These are phyloP conservation scores for Sminthurides bifidus DNA, from an alignment of 1,140 invertebrate genomes.

Conservation along the genomic window DNA sequence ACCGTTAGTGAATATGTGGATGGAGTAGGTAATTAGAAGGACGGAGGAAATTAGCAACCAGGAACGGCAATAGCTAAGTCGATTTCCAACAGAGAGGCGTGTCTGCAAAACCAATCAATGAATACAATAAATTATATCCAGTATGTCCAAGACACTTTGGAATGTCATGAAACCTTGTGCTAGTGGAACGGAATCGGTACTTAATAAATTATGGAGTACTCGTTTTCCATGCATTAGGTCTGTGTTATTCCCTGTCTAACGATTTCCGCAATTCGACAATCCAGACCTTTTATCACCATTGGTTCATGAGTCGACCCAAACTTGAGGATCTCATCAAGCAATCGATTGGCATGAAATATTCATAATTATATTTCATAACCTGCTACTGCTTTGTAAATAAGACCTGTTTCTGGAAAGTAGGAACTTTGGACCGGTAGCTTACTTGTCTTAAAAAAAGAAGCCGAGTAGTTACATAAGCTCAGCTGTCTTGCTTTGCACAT, in stretches of 20 bases:
- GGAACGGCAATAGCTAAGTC: constrained; percentile 5
- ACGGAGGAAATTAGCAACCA: neutral
- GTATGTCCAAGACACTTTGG: neutral
- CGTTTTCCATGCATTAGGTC: neutral
- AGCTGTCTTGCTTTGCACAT: too few relatives aligned
- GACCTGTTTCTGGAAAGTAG: too few relatives aligned
- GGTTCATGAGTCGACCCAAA: too few relatives aligned
- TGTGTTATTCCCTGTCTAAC: neutral
- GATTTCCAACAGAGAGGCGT: neutral
- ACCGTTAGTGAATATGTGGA: constrained; percentile 5
- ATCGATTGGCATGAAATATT: too few relatives aligned
- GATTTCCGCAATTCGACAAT: neutral
- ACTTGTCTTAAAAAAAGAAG: too few relatives aligned
- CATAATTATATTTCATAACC: too few relatives aligned
- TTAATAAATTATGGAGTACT: neutral
- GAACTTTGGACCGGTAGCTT: too few relatives aligned
- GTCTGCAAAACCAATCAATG: neutral
- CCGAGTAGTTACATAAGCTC: too few relatives aligned
- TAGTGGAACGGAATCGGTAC: neutral
- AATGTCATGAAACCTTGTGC: neutral
- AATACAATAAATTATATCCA: neutral
- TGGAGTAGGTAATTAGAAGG: constrained; percentile 1
- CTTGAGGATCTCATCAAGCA: too few relatives aligned
- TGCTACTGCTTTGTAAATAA: too few relatives aligned
- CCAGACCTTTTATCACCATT: too few relatives aligned